Evolutionary conservation across 2,888 invertebrate species (phyloP).

Genomic region (Chrysotoxum bicinctum): DNA sequence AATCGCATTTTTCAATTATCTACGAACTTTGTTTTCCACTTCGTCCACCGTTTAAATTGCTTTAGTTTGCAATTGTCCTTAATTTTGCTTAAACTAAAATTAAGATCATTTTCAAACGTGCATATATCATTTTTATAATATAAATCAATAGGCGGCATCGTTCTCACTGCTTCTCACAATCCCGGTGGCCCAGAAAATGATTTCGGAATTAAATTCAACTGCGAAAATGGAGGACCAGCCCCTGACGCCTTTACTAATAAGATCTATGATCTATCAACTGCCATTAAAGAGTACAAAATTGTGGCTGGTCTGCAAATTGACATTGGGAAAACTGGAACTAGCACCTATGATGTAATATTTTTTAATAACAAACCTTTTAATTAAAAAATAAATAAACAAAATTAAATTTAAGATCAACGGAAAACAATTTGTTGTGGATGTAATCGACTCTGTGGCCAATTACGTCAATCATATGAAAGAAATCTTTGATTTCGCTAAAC

Average conservation of each 20-base stretch:
- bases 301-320: slow-evolving; percentile 90
- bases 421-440: slow-evolving; percentile 89
- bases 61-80: too few species aligned
- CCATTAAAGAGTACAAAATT: slow-evolving; percentile 90
- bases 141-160: slow-evolving; percentile 91
- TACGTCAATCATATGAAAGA: slow-evolving; percentile 96
- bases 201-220: slow-evolving; percentile 99
- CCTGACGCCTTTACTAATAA: slow-evolving; percentile 94
- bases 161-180: slow-evolving; percentile 99
- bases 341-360: slow-evolving; percentile 83
- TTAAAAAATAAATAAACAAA: not conserved
- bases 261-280: slow-evolving; percentile 91
- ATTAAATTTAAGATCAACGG: slow-evolving; percentile 85
- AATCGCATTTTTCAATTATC: too few species aligned
- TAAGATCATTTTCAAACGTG: too few species aligned
- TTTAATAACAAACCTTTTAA: not conserved
- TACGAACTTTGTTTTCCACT: too few species aligned
- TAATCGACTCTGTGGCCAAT: slow-evolving; percentile 95
- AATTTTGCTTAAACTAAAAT: too few species aligned
- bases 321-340: slow-evolving; percentile 87
- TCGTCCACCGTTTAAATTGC: too few species aligned
- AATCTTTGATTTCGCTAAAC: slow-evolving; percentile 95
- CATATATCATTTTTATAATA: too few species aligned
- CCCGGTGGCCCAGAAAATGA: slow-evolving; percentile 98
- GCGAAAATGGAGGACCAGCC: slow-evolving; percentile 98